Percentiles rank a stretch among this genome's conserved stretches.
Conservation (phyloP, 2,888 invertebrate genomes). For the Yponomeuta cagnagella region DNA sequence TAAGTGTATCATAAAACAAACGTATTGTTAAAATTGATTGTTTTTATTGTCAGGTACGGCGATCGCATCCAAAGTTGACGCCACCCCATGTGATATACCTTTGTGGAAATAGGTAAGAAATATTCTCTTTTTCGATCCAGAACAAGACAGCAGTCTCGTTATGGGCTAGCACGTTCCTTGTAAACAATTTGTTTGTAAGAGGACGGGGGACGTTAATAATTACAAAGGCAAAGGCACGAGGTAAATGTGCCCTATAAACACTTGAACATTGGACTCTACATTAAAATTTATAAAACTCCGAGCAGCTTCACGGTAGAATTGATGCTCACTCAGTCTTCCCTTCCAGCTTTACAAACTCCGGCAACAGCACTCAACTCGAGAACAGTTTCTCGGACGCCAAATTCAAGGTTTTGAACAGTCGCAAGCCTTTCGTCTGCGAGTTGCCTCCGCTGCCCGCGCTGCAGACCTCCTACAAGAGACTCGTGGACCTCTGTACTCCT, state of each 20-base stretch:
- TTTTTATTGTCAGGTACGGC: slow-evolving; percentile 44
- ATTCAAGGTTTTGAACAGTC: background rate
- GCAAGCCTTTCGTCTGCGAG: background rate
- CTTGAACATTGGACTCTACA: too few relatives aligned
- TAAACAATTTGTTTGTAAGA: too few relatives aligned
- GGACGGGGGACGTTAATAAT: too few relatives aligned
- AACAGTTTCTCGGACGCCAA: background rate
- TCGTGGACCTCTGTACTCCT: slow-evolving; percentile 87
- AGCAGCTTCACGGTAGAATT: too few relatives aligned
- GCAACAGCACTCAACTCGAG: slow-evolving; percentile 25
- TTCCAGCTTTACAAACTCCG: slow-evolving; percentile 27
- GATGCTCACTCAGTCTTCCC: background rate
- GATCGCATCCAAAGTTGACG: slow-evolving; percentile 63
- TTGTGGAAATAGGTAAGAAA: slow-evolving; percentile 43
- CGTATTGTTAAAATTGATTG: too few relatives aligned
- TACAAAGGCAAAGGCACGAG: too few relatives aligned
- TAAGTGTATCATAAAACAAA: too few relatives aligned
- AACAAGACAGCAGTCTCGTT: too few relatives aligned
- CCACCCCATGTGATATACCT: slow-evolving; percentile 61
- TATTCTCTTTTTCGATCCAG: background rate
- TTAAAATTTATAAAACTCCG: too few relatives aligned
- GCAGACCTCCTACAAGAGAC: slow-evolving; percentile 75
- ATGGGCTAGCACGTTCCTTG: too few relatives aligned
- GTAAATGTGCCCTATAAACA: too few relatives aligned
- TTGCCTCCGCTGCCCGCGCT: slow-evolving; percentile 50